A percentile compares a stretch with the other conserved stretches of the same genome.
These are phyloP conservation scores for Clepsis dumicolana DNA, from an alignment of 2,888 invertebrate genomes.

Conservation along the genomic window DNA sequence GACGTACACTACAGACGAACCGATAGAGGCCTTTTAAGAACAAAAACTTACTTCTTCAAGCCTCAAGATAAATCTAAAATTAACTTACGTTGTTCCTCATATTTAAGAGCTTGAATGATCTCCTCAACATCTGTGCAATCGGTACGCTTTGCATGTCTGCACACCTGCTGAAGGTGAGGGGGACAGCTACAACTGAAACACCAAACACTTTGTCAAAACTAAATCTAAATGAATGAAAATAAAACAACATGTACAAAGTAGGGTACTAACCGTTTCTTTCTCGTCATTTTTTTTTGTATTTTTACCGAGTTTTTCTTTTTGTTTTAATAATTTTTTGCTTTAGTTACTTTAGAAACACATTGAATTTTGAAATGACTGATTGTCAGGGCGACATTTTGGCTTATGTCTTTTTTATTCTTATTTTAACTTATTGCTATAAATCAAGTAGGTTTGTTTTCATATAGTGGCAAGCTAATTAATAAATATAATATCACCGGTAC, in stretches of 20 bases:
- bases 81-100: conserved; percentile 61
- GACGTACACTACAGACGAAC: too few species aligned
- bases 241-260: background rate
- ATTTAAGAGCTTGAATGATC: conserved; percentile 70
- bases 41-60: background rate
- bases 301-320: conserved; percentile 46
- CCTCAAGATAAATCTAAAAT: background rate
- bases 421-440: conserved; percentile 30
- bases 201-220: background rate
- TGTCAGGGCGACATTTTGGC: conserved; percentile 7
- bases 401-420: conserved; percentile 21
- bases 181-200: conserved; percentile 68
- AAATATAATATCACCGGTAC: too few species aligned
- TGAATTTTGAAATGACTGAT: conserved; percentile 15
- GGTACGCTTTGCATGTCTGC: conserved; percentile 55
- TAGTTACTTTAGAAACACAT: conserved; percentile 41
- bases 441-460: conserved; percentile 38
- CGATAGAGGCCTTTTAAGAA: too few species aligned
- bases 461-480: too few species aligned
- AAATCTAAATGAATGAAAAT: background rate
- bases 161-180: conserved; percentile 53
- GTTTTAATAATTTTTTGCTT: conserved; percentile 23
- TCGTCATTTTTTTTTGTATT: conserved; percentile 54
- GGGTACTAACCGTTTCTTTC: conserved; percentile 59
- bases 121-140: conserved; percentile 70